phyloP scores from a whole-genome alignment of 2,888 invertebrate genomes.

The Polymixis flavicincta region DNA sequence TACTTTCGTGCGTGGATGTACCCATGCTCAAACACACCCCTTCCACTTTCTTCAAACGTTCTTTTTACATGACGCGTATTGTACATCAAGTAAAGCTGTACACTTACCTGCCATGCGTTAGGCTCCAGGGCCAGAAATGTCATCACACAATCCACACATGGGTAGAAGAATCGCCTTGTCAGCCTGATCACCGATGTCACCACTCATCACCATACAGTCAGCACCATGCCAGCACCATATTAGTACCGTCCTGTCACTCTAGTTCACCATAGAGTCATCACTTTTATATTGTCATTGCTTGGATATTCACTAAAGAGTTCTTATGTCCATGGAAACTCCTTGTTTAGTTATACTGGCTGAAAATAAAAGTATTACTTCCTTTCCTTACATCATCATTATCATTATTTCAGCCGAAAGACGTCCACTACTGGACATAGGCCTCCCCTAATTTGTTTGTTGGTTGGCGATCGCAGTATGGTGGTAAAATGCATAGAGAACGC shows the following conservation, averaged over 20 bases:
- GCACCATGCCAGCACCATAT: background rate
- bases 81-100: background rate
- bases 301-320: constrained; percentile 17
- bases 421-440: too few relatives aligned
- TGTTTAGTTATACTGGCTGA: constrained; percentile 9
- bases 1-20: too few relatives aligned
- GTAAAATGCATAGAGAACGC: too few relatives aligned
- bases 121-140: constrained; percentile 79
- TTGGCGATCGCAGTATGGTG: too few relatives aligned
- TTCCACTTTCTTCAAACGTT: too few relatives aligned
- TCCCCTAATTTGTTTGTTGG: too few relatives aligned
- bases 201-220: constrained; percentile 7
- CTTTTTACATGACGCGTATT: too few relatives aligned
- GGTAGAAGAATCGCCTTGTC: background rate
- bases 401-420: too few relatives aligned
- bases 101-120: constrained; percentile 86
- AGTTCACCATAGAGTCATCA: background rate
- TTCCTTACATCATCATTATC: too few relatives aligned
- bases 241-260: background rate
- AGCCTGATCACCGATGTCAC: background rate
- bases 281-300: constrained; percentile 6
- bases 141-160: constrained; percentile 50
- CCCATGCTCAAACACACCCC: too few relatives aligned
- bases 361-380: background rate
- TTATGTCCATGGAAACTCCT: background rate